phyloP scores from a whole-genome alignment of 1,140 invertebrate species.

The Zaprionus gabonicus region DNA sequence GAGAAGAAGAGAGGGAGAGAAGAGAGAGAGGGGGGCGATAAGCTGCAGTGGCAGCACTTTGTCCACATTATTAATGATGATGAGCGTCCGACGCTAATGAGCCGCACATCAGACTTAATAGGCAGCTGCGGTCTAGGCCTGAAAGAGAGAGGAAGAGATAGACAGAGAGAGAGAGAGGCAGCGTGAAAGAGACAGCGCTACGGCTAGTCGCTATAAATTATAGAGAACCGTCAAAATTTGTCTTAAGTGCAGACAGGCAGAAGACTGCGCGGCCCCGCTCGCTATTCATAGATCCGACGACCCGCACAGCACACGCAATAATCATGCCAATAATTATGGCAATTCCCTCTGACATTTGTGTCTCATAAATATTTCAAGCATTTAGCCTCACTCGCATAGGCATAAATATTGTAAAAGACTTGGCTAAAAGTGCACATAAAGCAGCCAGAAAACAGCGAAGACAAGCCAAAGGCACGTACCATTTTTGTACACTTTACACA shows the following conservation, averaged over 20 bases:
- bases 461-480: conserved; percentile 22
- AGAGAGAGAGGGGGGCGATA: not conserved
- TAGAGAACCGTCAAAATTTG: conserved; percentile 55
- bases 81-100: conserved; percentile 61
- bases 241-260: conserved; percentile 70
- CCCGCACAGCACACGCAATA: conserved; percentile 34
- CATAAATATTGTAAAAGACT: conserved; percentile 41
- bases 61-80: conserved; percentile 75
- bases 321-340: conserved; percentile 78
- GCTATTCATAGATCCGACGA: conserved; percentile 34
- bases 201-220: conserved; percentile 64
- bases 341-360: conserved; percentile 67
- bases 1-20: not conserved
- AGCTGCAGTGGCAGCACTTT: conserved; percentile 24
- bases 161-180: conserved; percentile 17
- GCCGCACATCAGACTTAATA: conserved; percentile 61
- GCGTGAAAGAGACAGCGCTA: conserved; percentile 6
- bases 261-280: conserved; percentile 35
- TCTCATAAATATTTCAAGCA: conserved; percentile 65
- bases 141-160: not conserved
- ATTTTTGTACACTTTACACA: conserved; percentile 14
- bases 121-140: conserved; percentile 38
- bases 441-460: conserved; percentile 16
- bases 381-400: conserved; percentile 34
- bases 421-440: conserved; percentile 31